Evolutionary conservation across 2,888 invertebrate species (phyloP), one percentile per base, ranked within the genome.

Genomic region (Drosophila nr. medialis): DNA sequence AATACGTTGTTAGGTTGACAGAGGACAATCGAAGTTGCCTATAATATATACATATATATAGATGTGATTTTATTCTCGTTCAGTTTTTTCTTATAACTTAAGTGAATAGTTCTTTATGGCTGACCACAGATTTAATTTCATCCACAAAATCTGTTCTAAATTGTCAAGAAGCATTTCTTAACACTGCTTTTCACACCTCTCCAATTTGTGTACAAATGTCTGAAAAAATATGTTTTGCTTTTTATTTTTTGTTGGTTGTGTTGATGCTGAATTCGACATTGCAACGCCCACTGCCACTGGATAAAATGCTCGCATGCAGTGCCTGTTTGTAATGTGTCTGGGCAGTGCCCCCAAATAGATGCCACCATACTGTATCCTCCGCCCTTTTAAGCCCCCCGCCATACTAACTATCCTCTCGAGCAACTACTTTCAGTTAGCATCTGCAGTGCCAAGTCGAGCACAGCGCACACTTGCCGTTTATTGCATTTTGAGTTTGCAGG

Each of bases 241-340:
- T 49, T n/a, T 21, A 49, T 56, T 50, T 40, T n/a, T 48, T 32
- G 51, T 50, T 53, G 40, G 15, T 29, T 45, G 56, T 51, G n/a
- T 48, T 50, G 64, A 62, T 55, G 66, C 69, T 74, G 59, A 56
- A 29, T 58, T 64, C 67, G 71, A 64, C 75, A 45, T 13, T 49
- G 53, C 32, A 64, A 80, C 81, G 64, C 81, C 78, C 72, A 68
- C 53, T 38, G 64, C 34, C 60, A 42, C 40, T 32, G 32, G 42
- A 21, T 36, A n/a, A 21, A 48, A 49, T 62, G 60, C 69, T 71
- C 69, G 70, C 74, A 78, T 82, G 65, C 67, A 74, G 64, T 70
- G 75, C 72, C 87, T 86, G 90, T 77, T 90, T 80, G 80, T 90
- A 81, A 86, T 86, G 86, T 86, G 89, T 79, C 90, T 88, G 90